Percentiles rank a stretch among this genome's conserved stretches.
phyloP scores from a whole-genome alignment of 2,797 vertebrate species.

The Otus scops region DNA sequence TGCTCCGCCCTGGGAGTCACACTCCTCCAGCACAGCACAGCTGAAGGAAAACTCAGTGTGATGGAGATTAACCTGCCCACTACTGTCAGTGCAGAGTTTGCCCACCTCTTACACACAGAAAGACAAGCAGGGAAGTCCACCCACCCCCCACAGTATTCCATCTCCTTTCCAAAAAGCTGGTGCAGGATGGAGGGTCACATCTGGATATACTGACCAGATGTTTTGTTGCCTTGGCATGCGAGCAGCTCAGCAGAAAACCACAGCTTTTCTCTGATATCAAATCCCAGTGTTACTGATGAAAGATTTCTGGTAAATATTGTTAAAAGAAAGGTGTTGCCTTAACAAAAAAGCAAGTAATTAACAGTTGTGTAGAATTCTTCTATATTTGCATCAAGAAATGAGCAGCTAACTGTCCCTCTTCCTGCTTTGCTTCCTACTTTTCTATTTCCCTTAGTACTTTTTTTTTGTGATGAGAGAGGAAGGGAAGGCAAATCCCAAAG shows the following conservation, averaged over 20 bases:
- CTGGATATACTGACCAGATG: not conserved
- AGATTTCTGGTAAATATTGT: not conserved
- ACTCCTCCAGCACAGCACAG: fast-evolving
- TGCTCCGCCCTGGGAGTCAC: fast-evolving
- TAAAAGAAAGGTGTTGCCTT: not conserved
- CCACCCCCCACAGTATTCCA: not conserved
- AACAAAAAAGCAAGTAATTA: not conserved
- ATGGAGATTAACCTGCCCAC: not conserved
- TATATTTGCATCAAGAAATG: not conserved
- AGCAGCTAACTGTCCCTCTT: not conserved
- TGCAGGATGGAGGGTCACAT: not conserved
- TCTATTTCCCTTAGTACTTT: not conserved
- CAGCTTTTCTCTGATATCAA: not conserved
- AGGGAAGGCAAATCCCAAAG: not conserved
- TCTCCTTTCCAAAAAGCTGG: not conserved
- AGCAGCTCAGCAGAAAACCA: not conserved
- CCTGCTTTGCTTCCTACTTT: not conserved
- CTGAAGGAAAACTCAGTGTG: fast-evolving
- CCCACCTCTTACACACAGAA: not conserved
- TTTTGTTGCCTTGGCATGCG: fast-evolving
- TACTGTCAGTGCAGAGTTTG: fast-evolving
- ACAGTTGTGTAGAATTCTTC: not conserved
- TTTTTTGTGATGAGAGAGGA: not conserved
- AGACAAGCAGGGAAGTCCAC: not conserved
- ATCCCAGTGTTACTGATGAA: not conserved